Base-by-base conservation (phyloP, 2,888 invertebrate species). In the Lacanobia oleracea region DNA sequence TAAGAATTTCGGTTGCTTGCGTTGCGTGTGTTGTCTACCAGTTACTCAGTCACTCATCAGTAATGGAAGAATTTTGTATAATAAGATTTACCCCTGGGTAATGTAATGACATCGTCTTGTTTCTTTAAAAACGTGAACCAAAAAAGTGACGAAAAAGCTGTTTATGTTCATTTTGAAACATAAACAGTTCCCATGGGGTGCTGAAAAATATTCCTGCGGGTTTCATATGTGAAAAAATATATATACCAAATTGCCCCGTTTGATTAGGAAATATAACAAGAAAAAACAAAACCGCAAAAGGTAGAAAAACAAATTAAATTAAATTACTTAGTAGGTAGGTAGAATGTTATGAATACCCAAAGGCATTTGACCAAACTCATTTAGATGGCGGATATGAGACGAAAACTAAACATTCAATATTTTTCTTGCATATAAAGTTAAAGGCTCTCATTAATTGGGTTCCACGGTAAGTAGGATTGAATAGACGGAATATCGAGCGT, bases 381-480 rank as follows among this genome's bases (percentile, higher is more conserved):
- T 76, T 45, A 81, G 50, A 57, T 21, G 10, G 16, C 61, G 67
- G 67, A 45, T 76, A 77, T 61, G 63, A 56, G 77, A 77, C 21
- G 64, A 8, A 78, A 82, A 78, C 72, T 78, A 78, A 72, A 79
- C 62, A 72, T 78, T 54, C 43, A 45, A 65, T 79, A 78, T 82
- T 73, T 78, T 78, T 45, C 79, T 79, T 82, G 43, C 65, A 68
- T 67, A 66, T 68, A 43, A 72, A 72, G 79, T 66, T 63, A 70
- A 81, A 76, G 67, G 56, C 16, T 37, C 70, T 62, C 79, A 82
- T 78, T 79, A 77, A 82, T 79, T 78, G 51, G 62, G 50, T 79
- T 82, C 64, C 40, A 16, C 45, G 0, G 77, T 51, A 65, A 76
- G 63, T 76, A 71, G 63, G 27, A 43, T 8, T 63, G 67, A 80